These are phyloP conservation scores for Odontophorus gujanensis DNA, from an alignment of 2,113 vertebrate species.

Conservation along the genomic window DNA sequence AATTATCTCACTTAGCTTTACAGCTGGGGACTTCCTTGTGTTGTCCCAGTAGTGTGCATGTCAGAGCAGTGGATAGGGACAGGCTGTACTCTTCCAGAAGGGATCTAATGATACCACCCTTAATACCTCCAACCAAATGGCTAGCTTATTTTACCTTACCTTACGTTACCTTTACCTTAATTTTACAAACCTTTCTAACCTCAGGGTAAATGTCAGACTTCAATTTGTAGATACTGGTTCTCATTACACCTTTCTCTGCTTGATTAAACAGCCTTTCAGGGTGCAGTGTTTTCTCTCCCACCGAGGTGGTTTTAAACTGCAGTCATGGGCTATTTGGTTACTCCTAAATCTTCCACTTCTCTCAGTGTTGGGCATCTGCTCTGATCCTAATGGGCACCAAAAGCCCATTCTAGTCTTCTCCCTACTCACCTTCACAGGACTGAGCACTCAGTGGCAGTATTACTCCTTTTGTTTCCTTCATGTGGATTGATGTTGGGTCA, in stretches of 20 bases:
- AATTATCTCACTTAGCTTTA: background rate
- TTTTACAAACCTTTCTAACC: background rate
- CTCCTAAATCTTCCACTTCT: background rate
- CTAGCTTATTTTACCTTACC: background rate
- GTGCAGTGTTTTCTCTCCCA: background rate
- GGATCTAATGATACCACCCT: background rate
- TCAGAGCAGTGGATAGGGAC: background rate
- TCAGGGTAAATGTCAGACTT: background rate
- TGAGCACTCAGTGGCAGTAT: background rate
- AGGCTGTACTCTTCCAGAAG: background rate
- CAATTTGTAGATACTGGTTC: background rate
- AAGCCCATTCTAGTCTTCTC: background rate
- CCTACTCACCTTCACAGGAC: background rate
- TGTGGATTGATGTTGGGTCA: background rate
- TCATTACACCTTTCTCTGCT: background rate
- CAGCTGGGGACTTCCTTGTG: background rate
- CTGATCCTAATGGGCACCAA: background rate
- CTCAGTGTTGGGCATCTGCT: background rate
- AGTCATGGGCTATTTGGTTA: background rate
- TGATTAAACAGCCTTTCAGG: background rate
- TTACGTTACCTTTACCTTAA: background rate
- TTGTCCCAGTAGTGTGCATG: background rate
- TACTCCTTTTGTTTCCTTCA: background rate
- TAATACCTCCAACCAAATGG: background rate
- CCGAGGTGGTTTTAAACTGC: background rate